Base-by-base conservation (phyloP, 2,113 vertebrate species). In the Hipposideros armiger region DNA sequence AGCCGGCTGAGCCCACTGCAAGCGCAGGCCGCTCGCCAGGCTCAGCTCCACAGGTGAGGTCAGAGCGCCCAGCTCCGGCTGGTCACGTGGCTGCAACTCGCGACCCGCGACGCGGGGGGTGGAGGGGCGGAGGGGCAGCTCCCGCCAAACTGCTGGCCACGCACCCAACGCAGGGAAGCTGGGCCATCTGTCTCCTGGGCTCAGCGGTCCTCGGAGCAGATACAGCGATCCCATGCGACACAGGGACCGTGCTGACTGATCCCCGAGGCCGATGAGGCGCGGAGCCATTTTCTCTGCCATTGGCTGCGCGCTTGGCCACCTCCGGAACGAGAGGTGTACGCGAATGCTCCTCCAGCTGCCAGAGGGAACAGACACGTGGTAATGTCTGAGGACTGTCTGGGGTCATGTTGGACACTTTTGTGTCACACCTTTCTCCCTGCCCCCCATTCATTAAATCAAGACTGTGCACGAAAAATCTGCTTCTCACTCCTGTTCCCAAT, bases 1-100 rank as follows among this genome's bases (percentile, higher is more conserved):
- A 95, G 52, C 92, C 90, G 77, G 50, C 97, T 36, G 94, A 98
- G 81, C 66, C 97, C 97, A 0, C 95, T 84, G 85, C 87, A 60
- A 94, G 62, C 70, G 73, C 90, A 66, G 93, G 66, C 95, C n/a
- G 96, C 97, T 83, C 0, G 54, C 52, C 92, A 16, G 93, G 96
- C 97, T 96, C 97, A 94, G 94, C 95, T 94, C 97, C 40, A 98
- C 98, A 99, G 98, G 98, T 99, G 98, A 99, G 98, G 97, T 97
- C 69, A 0, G 90, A 80, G 95, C n/a, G 30, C 91, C 26, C 45
- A 87, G 89, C 95, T 94, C 94, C 69, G 94, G 95, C 97, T 62
- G 56, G 97, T 98, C 98, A 98, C 97, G 97, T 98, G 98, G 93
- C 91, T 93, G 91, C 56, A 91, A 97, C 95, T 87, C 14, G 96